phyloP scores from a whole-genome alignment of 2,797 vertebrate genomes.

The Discoglossus pictus region DNA sequence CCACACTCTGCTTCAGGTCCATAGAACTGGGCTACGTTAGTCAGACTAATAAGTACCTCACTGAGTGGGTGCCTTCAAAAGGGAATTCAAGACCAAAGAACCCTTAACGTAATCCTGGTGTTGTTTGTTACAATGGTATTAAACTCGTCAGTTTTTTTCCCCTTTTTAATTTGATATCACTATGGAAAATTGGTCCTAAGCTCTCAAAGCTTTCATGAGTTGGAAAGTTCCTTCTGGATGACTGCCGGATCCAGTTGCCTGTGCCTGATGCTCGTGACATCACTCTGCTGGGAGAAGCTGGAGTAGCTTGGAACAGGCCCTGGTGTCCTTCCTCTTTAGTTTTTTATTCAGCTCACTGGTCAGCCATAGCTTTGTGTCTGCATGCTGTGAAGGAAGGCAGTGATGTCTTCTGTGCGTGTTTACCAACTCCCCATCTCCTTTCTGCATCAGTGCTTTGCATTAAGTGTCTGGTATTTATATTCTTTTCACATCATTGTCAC shows the following conservation, averaged over 20 bases:
- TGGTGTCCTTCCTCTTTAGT: slow-evolving; percentile 60
- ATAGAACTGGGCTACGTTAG: slow-evolving; percentile 13
- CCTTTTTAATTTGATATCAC: slow-evolving; percentile 23
- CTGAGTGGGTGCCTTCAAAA: slow-evolving; percentile 1
- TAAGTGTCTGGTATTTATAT: slow-evolving; percentile 35
- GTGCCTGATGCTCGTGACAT: slow-evolving; percentile 61
- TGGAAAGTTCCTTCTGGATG: slow-evolving; percentile 66
- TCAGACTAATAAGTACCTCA: not conserved
- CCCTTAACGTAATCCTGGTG: slow-evolving; percentile 11
- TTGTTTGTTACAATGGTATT: slow-evolving; percentile 21
- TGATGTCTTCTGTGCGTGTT: slow-evolving; percentile 12
- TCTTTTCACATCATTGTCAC: slow-evolving; percentile 36
- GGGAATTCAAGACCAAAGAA: not conserved
- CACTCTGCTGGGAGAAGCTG: slow-evolving; percentile 65
- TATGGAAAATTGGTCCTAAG: slow-evolving; percentile 22
- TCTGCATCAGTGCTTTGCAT: slow-evolving; percentile 21
- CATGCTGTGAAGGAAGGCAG: slow-evolving; percentile 52
- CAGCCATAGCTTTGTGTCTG: slow-evolving; percentile 54
- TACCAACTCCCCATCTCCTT: not conserved
- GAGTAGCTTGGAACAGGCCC: slow-evolving; percentile 62
- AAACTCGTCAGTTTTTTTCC: slow-evolving; percentile 22
- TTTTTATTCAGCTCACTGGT: slow-evolving; percentile 54
- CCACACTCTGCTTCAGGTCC: slow-evolving; percentile 59
- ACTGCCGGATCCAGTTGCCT: slow-evolving; percentile 67
- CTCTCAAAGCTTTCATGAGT: slow-evolving; percentile 35